Conservation (phyloP, 1,140 invertebrate species). For the Bombyx mori region ASM3026992v2 NC_085114.1:13227501-13228000, state of each 20-base stretch:
- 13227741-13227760: conserved; percentile 69
- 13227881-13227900: no score
- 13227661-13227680: conserved; percentile 52
- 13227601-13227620: conserved; percentile 32
- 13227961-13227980: no score
- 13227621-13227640: conserved; percentile 15
- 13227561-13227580: neutral
- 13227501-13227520: no score
- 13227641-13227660: conserved; percentile 30
- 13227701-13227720: conserved; percentile 69
- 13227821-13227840: no score
- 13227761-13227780: conserved; percentile 75
- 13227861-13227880: no score
- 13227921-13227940: no score
- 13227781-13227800: conserved; percentile 65
- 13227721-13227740: conserved; percentile 46
- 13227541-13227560: no score
- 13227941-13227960: no score
- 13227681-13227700: conserved; percentile 54
- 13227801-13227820: neutral
- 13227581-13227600: neutral
- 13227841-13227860: no score
- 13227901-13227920: no score
- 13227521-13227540: no score
- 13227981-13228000: no score